phyloP scores from a whole-genome alignment of 2,888 invertebrate species.

The Campoletis raptor region DNA sequence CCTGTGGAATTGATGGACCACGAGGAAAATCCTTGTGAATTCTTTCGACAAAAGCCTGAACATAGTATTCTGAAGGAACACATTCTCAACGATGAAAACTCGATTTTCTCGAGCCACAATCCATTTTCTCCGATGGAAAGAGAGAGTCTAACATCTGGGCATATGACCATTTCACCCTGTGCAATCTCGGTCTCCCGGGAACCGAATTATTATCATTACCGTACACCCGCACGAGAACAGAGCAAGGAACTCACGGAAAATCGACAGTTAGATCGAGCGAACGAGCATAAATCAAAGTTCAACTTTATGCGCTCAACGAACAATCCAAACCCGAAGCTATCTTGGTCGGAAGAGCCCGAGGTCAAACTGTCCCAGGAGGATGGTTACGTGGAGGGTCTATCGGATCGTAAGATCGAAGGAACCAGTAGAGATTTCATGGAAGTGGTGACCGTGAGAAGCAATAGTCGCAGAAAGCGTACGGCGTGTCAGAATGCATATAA shows the following conservation, averaged over 20 bases:
- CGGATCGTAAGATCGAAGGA: conserved; percentile 10
- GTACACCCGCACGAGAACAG: neutral
- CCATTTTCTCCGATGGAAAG: neutral
- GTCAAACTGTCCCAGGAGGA: conserved; percentile 1
- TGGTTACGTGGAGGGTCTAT: neutral
- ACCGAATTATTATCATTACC: conserved; percentile 30
- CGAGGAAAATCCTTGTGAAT: neutral
- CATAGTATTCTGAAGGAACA: neutral
- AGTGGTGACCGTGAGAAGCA: neutral
- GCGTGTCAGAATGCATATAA: neutral
- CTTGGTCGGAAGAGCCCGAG: conserved; percentile 7
- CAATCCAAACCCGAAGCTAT: neutral
- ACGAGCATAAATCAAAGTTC: conserved; percentile 27
- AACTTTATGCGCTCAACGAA: conserved; percentile 43
- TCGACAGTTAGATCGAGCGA: conserved; percentile 8
- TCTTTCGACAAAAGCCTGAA: neutral
- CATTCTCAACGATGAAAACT: neutral
- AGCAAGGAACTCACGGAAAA: neutral
- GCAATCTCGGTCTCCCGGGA: neutral
- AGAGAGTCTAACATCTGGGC: neutral
- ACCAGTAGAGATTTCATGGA: conserved; percentile 14
- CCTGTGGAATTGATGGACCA: conserved; percentile 1
- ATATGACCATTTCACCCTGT: neutral
- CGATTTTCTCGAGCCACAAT: neutral
- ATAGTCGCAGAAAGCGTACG: neutral